These are phyloP conservation scores for Lemur catta DNA, from an alignment of 2,797 vertebrate species.

Conservation along the genomic window DNA sequence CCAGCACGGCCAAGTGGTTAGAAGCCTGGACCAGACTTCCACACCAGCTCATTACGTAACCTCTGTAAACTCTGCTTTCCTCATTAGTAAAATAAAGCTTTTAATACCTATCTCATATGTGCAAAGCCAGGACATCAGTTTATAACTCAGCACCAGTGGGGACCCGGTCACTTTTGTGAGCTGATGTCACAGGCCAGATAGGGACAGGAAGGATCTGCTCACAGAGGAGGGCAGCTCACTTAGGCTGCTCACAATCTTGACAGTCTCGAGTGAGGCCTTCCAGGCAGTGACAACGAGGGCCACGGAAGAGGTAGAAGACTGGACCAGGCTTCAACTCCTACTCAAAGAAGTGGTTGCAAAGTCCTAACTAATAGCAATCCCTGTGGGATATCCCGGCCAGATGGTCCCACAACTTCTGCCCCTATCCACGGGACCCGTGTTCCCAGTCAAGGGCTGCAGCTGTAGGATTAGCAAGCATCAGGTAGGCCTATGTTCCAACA, in stretches of 20 bases:
- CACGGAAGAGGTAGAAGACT: fast-evolving
- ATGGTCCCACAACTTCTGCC: not conserved
- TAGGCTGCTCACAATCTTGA: not conserved
- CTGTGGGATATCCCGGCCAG: not conserved
- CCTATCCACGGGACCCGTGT: fast-evolving
- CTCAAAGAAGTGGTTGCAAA: not conserved
- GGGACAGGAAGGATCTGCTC: not conserved
- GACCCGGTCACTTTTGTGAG: not conserved
- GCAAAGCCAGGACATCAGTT: not conserved
- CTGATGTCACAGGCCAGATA: not conserved
- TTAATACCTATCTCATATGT: not conserved
- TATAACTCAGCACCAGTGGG: not conserved
- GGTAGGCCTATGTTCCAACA: not conserved
- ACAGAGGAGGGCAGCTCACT: not conserved
- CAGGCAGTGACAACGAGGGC: not conserved
- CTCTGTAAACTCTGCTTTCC: not conserved
- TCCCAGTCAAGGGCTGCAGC: not conserved
- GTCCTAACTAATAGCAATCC: not conserved
- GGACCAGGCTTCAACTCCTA: not conserved
- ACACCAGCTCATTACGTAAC: not conserved
- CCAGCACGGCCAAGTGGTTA: not conserved
- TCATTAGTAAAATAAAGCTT: not conserved
- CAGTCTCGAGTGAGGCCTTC: not conserved
- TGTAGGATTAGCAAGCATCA: not conserved
- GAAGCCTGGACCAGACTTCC: not conserved